Conservation (phyloP, 2,113 vertebrate genomes). For the Melanotaenia duboulayi region DNA sequence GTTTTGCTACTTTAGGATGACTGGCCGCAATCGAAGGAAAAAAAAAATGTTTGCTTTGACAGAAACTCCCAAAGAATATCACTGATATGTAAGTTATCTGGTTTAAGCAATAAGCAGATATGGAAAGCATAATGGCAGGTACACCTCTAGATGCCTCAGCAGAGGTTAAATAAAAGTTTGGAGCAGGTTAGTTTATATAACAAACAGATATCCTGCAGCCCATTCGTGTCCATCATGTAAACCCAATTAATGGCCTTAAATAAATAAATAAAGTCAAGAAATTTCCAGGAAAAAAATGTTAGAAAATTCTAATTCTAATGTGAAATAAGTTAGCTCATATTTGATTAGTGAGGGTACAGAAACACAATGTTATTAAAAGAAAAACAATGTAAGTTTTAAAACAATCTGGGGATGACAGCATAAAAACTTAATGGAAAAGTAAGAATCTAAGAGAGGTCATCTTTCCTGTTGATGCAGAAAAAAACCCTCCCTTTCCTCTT, state of each 20-base stretch:
- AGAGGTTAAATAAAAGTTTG: no score
- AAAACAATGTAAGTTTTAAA: conserved; percentile 6
- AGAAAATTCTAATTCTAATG: no score
- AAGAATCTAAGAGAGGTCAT: conserved; percentile 5
- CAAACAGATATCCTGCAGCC: no score
- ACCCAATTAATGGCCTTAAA: no score
- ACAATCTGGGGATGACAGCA: background rate
- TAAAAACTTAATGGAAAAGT: conserved; percentile 1
- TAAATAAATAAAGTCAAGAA: no score
- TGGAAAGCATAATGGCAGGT: background rate
- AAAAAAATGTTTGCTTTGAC: background rate
- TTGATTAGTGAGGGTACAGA: no score
- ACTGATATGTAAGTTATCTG: background rate
- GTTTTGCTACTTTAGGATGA: no score
- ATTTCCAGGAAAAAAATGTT: no score
- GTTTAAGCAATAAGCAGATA: background rate
- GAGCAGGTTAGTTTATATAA: background rate
- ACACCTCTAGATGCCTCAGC: background rate
- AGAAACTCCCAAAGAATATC: no score
- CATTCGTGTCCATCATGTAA: no score
- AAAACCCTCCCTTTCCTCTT: conserved; percentile 16
- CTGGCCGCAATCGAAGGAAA: background rate
- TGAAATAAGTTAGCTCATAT: no score
- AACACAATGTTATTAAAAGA: no score
- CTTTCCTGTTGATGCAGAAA: conserved; percentile 12